Evolutionary conservation across 2,113 vertebrate species (phyloP).

Genomic region (Merops nubicus): DNA sequence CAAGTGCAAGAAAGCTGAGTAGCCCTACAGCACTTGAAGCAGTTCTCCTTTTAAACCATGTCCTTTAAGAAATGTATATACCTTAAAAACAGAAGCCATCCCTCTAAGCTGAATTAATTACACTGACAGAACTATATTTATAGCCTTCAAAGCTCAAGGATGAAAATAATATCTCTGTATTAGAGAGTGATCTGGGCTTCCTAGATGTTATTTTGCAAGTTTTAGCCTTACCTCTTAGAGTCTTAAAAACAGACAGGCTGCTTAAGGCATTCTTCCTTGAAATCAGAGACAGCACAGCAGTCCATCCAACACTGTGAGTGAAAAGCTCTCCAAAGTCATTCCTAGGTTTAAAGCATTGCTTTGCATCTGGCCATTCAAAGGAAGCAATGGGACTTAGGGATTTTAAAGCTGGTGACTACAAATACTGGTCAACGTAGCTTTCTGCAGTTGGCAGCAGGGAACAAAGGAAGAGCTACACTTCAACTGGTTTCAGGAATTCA

Average conservation of each 20-base stretch:
- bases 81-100: background rate
- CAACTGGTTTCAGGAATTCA: conserved; percentile 70
- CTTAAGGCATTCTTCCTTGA: conserved; percentile 57
- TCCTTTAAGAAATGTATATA: background rate
- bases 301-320: background rate
- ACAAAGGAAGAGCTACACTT: conserved; percentile 69
- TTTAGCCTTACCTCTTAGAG: conserved; percentile 40
- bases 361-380: conserved; percentile 59
- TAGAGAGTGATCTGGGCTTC: background rate
- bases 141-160: background rate
- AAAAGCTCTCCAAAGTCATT: conserved; percentile 55
- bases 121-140: background rate
- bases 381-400: conserved; percentile 25
- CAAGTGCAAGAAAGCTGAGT: background rate
- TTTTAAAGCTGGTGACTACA: conserved; percentile 57
- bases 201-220: conserved; percentile 14
- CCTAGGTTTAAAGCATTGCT: conserved; percentile 42
- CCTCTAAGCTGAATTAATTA: conserved; percentile 30
- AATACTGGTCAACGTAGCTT: conserved; percentile 5
- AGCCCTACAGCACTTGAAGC: conserved; percentile 7
- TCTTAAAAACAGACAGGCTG: conserved; percentile 5
- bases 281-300: conserved; percentile 47
- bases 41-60: background rate
- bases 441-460: conserved; percentile 40
- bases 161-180: background rate